Evolutionary conservation across 2,113 vertebrate genomes (phyloP).

Genomic region (Mixornis gularis): DNA sequence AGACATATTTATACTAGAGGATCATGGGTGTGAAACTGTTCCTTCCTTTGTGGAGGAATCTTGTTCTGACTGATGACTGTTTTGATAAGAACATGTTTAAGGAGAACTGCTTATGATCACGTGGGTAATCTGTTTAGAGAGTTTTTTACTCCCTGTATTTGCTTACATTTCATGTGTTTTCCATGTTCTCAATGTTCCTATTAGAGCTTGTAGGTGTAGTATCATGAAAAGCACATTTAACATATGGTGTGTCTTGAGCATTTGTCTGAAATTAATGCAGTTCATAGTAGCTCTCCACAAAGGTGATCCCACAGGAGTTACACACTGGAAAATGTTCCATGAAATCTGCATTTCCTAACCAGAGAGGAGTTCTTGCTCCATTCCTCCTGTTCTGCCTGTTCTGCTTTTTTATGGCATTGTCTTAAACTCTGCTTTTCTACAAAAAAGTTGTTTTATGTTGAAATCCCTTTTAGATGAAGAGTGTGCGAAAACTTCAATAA

Average conservation of each 20-base stretch:
- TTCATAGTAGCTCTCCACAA: neutral
- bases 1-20: neutral
- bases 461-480: neutral
- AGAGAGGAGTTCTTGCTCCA: neutral
- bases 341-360: neutral
- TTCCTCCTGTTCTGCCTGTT: neutral
- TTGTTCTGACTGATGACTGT: neutral
- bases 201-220: neutral
- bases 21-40: neutral
- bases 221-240: neutral
- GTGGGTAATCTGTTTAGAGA: neutral
- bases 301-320: neutral
- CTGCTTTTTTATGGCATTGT: neutral
- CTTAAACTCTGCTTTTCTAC: neutral
- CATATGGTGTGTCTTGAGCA: neutral
- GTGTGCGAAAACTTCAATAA: neutral
- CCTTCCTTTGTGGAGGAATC: neutral
- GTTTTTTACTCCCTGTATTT: neutral
- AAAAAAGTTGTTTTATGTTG: neutral
- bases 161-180: neutral
- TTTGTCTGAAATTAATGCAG: constrained; percentile 7
- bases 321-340: neutral
- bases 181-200: neutral
- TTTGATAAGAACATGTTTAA: neutral
- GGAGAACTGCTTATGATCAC: neutral